Base-by-base conservation (phyloP, 2,113 vertebrate genomes). In the Cyprinus carpio region DNA sequence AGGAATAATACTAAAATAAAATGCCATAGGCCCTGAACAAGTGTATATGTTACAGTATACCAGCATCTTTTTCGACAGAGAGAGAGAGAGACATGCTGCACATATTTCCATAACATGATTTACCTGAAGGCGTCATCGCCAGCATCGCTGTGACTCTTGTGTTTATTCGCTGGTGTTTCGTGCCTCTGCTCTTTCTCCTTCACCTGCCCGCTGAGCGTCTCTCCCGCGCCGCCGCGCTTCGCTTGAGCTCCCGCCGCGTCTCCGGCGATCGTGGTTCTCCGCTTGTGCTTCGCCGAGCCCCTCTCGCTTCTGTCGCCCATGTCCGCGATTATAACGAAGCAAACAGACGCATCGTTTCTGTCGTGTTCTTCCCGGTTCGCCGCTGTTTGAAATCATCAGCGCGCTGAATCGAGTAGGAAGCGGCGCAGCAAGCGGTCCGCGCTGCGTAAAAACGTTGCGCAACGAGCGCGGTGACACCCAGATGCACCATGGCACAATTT, bases 301-400 rank as follows among this genome's bases (percentile, higher is more conserved):
- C 78, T 90, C 40, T 92, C 94, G 79, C 86, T 84, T 83, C 76
- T 91, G 78, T 94, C 94, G 83, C 92, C 93, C 95, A 95, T 95
- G 46, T 87, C 90, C 69, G n/a, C 82, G 34, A 54, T 69, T 69
- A 89, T 20, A 58, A 56, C 6, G 60, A 67, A 62, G 69, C 67
- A 54, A 74, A 56, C 18, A 29, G 58, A 29, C 29, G 46, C 87
- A 83, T 87, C 3, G 83, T 25, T 54, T 29, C 75, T 82, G 72
- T 69, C 82, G 15, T 27, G 62, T 16, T 37, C 54, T 62, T 29
- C 25, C 13, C 71, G 31, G 51, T 46, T 67, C 25, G 46, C 11
- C 75, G 77, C 67, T 81, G 16, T 13, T n/a, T 79, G 27, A 27
- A 23, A 84, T 82, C 37, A 75, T 82, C 37, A 65, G 69, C 40